Conservation (phyloP, 2,888 invertebrate species). For the Dicycla oo region DNA sequence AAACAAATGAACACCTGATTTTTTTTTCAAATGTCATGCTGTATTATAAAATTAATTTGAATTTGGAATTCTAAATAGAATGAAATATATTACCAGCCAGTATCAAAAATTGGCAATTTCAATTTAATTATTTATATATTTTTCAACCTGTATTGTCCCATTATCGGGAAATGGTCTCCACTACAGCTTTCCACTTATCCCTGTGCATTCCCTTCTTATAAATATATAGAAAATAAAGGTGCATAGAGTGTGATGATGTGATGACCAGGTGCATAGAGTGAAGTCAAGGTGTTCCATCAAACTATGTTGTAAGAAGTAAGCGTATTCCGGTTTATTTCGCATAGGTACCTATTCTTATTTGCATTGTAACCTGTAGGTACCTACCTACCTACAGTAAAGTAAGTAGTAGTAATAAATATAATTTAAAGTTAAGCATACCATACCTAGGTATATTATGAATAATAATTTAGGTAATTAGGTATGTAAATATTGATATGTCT, state of each 20-base stretch:
- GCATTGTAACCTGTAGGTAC: not conserved
- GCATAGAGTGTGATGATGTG: not conserved
- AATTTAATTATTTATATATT: too few species aligned
- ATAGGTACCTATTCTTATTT: not conserved
- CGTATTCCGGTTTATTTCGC: not conserved
- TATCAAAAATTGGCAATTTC: too few species aligned
- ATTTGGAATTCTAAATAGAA: too few species aligned
- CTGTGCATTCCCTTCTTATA: not conserved
- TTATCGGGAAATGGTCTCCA: not conserved
- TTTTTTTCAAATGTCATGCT: too few species aligned
- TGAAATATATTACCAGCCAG: too few species aligned
- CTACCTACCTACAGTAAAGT: too few species aligned
- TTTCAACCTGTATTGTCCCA: not conserved
- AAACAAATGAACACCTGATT: too few species aligned
- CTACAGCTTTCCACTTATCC: not conserved
- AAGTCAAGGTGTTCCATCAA: slow-evolving; percentile 23
- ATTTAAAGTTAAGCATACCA: too few species aligned
- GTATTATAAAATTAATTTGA: too few species aligned
- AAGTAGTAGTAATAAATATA: too few species aligned
- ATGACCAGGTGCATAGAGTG: slow-evolving; percentile 22
- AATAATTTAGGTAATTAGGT: too few species aligned
- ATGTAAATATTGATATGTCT: slow-evolving; percentile 39
- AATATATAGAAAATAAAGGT: slow-evolving; percentile 13
- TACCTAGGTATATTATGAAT: too few species aligned
- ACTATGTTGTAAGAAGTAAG: slow-evolving; percentile 6